Conservation (phyloP, 2,797 vertebrate species). For the Thunnus albacares region DNA sequence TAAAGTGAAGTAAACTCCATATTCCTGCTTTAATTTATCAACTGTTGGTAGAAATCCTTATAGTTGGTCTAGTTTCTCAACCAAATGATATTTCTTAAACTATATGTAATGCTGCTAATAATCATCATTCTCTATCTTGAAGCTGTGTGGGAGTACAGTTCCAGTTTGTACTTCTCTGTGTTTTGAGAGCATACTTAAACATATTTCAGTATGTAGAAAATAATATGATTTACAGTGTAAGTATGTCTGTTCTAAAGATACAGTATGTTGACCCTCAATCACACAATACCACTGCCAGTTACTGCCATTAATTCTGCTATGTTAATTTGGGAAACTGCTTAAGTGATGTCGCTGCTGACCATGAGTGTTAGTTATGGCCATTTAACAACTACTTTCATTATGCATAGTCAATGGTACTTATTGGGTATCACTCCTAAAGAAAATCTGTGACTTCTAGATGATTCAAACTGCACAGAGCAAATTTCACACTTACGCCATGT, state of each 20-base stretch:
- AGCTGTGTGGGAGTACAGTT: background rate
- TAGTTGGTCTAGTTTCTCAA: too few relatives aligned
- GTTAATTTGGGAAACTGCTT: background rate
- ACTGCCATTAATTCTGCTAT: background rate
- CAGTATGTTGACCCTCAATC: too few relatives aligned
- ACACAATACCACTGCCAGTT: background rate
- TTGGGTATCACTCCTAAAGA: background rate
- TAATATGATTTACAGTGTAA: too few relatives aligned
- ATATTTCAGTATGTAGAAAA: too few relatives aligned
- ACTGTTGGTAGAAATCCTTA: background rate
- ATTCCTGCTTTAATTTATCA: constrained; percentile 1
- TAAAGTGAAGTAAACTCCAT: background rate
- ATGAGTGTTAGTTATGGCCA: background rate
- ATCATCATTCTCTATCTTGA: background rate
- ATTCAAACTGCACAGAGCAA: too few relatives aligned
- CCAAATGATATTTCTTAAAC: background rate
- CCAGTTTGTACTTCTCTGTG: background rate
- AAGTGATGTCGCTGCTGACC: background rate
- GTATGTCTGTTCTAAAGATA: too few relatives aligned
- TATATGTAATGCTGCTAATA: background rate
- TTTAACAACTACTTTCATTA: background rate
- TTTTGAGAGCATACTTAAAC: too few relatives aligned
- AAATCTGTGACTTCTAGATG: too few relatives aligned
- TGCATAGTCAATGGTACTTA: background rate
- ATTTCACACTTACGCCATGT: too few relatives aligned